A percentile compares a stretch with the other conserved stretches of the same genome.
phyloP scores from a whole-genome alignment of 2,113 vertebrate genomes.

The Percopsis transmontana region DNA sequence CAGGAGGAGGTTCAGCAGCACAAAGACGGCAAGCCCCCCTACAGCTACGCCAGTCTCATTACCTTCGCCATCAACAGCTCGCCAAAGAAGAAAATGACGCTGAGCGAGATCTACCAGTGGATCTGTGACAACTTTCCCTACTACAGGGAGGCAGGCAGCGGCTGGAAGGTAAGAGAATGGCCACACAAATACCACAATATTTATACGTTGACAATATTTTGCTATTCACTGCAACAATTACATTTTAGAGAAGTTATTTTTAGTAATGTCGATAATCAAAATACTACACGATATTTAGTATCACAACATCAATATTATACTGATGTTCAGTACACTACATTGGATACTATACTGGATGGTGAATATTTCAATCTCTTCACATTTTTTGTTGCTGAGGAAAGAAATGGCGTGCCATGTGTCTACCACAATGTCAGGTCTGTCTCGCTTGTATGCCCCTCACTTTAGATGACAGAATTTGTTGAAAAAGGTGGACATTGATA shows the following conservation, averaged over 20 bases:
- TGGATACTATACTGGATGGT: too few species aligned
- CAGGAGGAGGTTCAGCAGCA: conserved; percentile 92
- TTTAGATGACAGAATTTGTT: too few species aligned
- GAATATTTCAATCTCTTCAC: background rate
- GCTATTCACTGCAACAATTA: too few species aligned
- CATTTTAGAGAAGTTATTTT: too few species aligned
- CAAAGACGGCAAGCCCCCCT: conserved; percentile 92
- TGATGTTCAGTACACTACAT: too few species aligned
- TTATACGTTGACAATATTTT: too few species aligned
- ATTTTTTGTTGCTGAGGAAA: conserved; percentile 6
- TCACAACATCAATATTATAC: too few species aligned
- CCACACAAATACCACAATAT: background rate
- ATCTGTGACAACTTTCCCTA: conserved; percentile 91
- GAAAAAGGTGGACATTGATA: conserved; percentile 21
- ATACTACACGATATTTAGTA: too few species aligned
- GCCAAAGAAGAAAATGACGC: conserved; percentile 93
- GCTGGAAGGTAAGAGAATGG: conserved; percentile 85
- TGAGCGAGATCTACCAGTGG: conserved; percentile 92
- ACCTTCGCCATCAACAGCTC: conserved; percentile 94
- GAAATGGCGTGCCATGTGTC: background rate
- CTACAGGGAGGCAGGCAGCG: conserved; percentile 89
- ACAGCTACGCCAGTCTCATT: conserved; percentile 93
- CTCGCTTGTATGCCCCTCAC: background rate
- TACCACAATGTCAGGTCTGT: background rate
- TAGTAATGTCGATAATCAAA: too few species aligned